Conservation (phyloP, 2,113 vertebrate species). For the Ramphastos sulfuratus region DNA sequence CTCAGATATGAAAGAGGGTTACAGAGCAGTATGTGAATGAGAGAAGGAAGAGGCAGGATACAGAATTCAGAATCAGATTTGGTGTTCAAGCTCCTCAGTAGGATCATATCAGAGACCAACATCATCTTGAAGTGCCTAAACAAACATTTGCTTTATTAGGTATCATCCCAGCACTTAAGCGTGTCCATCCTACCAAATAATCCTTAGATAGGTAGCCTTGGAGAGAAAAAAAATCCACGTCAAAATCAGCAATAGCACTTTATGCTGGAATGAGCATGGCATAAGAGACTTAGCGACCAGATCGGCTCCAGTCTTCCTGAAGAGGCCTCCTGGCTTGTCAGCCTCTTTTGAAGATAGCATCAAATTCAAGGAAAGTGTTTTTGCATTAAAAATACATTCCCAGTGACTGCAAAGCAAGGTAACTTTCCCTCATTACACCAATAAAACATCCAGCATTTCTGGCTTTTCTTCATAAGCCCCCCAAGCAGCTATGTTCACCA, state of each 20-base stretch:
- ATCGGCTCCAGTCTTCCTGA: neutral
- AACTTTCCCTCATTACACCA: constrained; percentile 7
- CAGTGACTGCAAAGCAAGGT: constrained; percentile 10
- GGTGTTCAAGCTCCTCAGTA: neutral
- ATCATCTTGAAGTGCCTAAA: neutral
- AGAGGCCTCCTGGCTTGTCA: neutral
- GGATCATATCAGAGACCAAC: neutral
- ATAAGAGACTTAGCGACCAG: neutral
- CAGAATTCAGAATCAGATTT: neutral
- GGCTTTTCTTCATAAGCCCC: neutral
- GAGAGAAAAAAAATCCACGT: neutral
- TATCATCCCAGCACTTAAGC: neutral
- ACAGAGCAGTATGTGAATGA: neutral
- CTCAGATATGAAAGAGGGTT: neutral
- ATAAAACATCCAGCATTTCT: constrained; percentile 24
- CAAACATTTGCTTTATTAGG: neutral
- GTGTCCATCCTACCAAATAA: neutral
- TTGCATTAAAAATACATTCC: constrained; percentile 56
- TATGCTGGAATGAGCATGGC: neutral
- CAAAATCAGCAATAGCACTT: neutral
- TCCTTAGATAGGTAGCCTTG: neutral
- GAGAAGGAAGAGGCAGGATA: neutral
- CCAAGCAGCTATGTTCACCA: neutral
- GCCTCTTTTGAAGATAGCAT: neutral
- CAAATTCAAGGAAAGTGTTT: constrained; percentile 29